Evolutionary conservation across 37 sponge, comb jelly and placozoan species (phyloP), one percentile per base, ranked within the genome.

Genomic region (Diacarnus erythraeanus): DNA sequence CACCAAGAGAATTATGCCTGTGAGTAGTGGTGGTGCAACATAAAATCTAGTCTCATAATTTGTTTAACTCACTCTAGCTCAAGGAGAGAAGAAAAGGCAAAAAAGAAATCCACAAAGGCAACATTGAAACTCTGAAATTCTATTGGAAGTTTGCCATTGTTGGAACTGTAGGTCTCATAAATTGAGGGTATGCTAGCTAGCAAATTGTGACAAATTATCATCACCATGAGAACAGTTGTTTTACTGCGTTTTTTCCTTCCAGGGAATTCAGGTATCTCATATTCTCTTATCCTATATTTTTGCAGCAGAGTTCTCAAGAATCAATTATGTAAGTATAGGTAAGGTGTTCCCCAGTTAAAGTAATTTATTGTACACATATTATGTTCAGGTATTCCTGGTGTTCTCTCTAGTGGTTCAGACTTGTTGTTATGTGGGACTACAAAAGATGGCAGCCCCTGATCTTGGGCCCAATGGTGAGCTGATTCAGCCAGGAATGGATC

Each of bases 41-140:
- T 5, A 30, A 23, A 20, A 36, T 37, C 37, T 21, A 35, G 6
- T 69, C 73, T 8, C 6, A 25, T 44, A 33, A 4, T 51, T 17
- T 51, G 1, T 41, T 17, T 39, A 26, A 1, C 10, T 77, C n/a
- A 37, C 64, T 25, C 27, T 59, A 93, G 93, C 86, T 80, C 2
- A 93, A 93, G 69, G 84, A 88, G 63, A 85, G 71, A 58, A 93
- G 75, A 59, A 88, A 84, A 57, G 91, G 93, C 0, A 88, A 88
- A 74, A 93, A 88, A 64, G 90, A 93, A 57, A 93, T 93, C 38
- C 77, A 93, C 67, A 72, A 64, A 39, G 80, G 81, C 33, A 93
- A 93, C 64, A 22, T 36, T 18, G 70, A 77, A 22, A 82, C 86
- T 0, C 74, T 93, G 31, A 37, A 40, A 2, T 93, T 89, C 47